Base-by-base conservation (phyloP, 2,888 invertebrate species). In the Lucinisca nassula region DNA sequence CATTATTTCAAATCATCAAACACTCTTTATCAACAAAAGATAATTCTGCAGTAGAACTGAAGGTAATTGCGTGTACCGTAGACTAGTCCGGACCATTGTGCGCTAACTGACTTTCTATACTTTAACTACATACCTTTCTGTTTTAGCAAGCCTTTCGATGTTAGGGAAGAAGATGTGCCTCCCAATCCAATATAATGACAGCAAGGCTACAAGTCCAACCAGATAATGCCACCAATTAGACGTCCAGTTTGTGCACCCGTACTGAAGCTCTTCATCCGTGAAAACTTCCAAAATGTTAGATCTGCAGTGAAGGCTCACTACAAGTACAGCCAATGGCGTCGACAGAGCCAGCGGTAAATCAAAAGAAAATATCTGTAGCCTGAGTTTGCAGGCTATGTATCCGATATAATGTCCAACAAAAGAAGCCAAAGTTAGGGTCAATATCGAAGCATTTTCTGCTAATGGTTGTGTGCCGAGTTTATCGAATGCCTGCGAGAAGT, bases 381-480 rank as follows among this genome's bases (percentile, higher is more conserved):
- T 94, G 49, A 97, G 95, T 91, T 96, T 96, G 92, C 97, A 97
- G 1, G 97, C 96, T 84, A 97, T 97, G 90, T 97, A 96, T 32
- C 95, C 96, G 74, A 96, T 95, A 84, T 96, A 96, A 89, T 97
- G 96, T 4, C 91, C 92, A 35, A 93, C 89, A 55, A 91, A 92
- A 1, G 91, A 74, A 1, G 90, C 74, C 30, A 92, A 38, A 0
- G 90, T 90, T 32, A 92, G 55, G 17, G 84, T 83, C 12, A 92
- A 35, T 4, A 92, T 88, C 14, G 91, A 83, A 4, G 89, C 40
- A 35, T 89, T 88, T 21, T 84, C 70, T 37, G 61, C 75, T 4
- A 88, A n/a, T 0, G 76, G 70, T 24, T 76, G 45, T 0, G 86
- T 40, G 21, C 21, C 38, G 21, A 88, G 82, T 35, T 67, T 75